Base-by-base conservation (phyloP, 2,797 vertebrate genomes). In the Lagocephalus sceleratus region DNA sequence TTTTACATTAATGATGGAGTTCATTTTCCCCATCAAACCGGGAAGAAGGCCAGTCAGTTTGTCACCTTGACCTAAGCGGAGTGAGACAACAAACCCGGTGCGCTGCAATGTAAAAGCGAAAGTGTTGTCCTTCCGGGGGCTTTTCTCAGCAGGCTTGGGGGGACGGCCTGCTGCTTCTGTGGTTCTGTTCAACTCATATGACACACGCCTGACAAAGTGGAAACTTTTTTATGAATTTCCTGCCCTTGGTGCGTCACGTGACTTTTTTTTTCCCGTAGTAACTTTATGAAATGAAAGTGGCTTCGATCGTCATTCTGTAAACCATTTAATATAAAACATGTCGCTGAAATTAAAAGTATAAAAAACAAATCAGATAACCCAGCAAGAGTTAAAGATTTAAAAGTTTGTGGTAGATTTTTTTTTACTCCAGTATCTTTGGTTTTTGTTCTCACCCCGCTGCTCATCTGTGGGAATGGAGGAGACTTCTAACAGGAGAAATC, bases 201-300 rank as follows among this genome's bases (percentile, higher is more conserved):
- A 83, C 48, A 6, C 10, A 50, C 47, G 76, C 20, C 54, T 67
- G 17, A 41, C 57, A n/a, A 51, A 60, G 17, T 73, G 83, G 78
- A 77, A 84, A 51, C 14, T 75, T 64, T 75, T 64, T 54, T 1
- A 42, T 16, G 51, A 66, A 23, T 51, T 63, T 66, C 32, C 48
- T 55, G 0, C 26, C 32, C 32, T 35, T 14, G 4, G 32, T 14
- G 32, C 32, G 12, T 14, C 32, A 35, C 11, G 12, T 35, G 32
- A 35, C 32, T 4, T 14, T 35, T 12, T 35, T 35, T 3, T 14
- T n/a, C n/a, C n/a, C n/a, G 12, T 10, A 14, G 32, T 5, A 35
- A 5, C 32, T 12, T 29, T 29, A 7, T 35, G 12, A 35, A 35
- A 5, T 35, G 11, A 35, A 14, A 14, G 2, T 12, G 9, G 32